Base-by-base conservation (phyloP, 1,140 invertebrate species). In the Drosophila pallidifrons region DNA sequence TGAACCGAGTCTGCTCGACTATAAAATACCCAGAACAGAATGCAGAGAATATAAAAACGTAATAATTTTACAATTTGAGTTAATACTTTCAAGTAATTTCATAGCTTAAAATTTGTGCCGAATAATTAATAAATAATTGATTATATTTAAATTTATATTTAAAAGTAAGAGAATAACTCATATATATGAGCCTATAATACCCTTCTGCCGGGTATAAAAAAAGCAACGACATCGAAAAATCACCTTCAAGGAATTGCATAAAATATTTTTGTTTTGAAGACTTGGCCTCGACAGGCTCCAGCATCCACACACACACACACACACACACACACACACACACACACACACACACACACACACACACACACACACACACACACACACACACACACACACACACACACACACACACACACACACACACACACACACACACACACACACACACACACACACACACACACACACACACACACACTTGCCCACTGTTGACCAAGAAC, bases 211-310 rank as follows among this genome's bases (percentile, higher is more conserved):
- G 35, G 35, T 38, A 38, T 38, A 46, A 54, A 55, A 74, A 58
- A 51, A 51, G 32, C 43, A 35, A 25, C 54, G 35, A 68, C 64
- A 63, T 55, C 65, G 67, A 80, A 76, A 88, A 89, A 75, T 78
- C 74, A 81, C 76, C 81, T 87, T 87, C 83, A 89, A 87, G 85
- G 81, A 87, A 87, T 87, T 87, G 81, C 83, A 89, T 89, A 82
- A 82, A 87, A 87, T 81, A 87, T 78, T 61, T 70, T 70, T 47
- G 58, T 77, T 70, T 82, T 74, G 67, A 87, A 83, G 76, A 78
- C 87, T 77, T 69, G 80, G 82, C 83, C 80, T 87, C 83, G 77
- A 83, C 83, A 75, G 59, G 82, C 79, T 70, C 80, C 81, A 77
- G 65, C 75, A 55, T 49, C 74, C 77, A 65, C 61, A 58, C 45